Base-by-base conservation (phyloP, 2,113 vertebrate species). In the Eurypyga helias region DNA sequence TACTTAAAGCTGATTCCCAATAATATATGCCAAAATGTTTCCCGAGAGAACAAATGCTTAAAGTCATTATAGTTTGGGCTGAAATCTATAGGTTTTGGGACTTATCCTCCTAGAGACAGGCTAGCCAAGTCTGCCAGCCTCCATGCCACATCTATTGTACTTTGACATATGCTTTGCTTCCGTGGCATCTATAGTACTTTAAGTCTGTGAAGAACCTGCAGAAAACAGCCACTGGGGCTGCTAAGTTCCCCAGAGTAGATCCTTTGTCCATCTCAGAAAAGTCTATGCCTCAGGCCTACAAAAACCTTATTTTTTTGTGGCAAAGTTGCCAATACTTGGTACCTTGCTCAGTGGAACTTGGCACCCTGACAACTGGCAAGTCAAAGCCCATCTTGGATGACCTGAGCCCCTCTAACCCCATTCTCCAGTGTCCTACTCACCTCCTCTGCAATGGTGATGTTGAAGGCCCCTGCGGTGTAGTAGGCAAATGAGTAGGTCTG, bases 401-500 rank as follows among this genome's bases (percentile, higher is more conserved):
- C 54, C 58, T n/a, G 46, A 91, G 38, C 29, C 48, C 13, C 14
- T 79, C 49, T 33, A 49, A 61, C 6, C 70, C 45, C 28, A 8
- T 61, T 65, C 33, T 34, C 49, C 62, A 65, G 34, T 57, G 16
- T 88, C 62, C 77, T 75, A 75, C 98, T 98, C 73, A 98, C 98
- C 96, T 98, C 96, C 58, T 98, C 94, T 58, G 69, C n/a, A 77
- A 97, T 81, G 17, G 88, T 97, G 93, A 75, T n/a, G 13, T 96
- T 76, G 83, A 98, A 98, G n/a, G 97, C 97, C 15, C 98, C 97
- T 10, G 97, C n/a, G 0, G 75, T 77, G 75, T 96, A 98, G 82
- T 98, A 97, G 31, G 98, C 96, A 49, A 98, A 96, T 33, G 96
- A 97, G 1, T 89, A 97, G 2, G 96, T 98, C 77, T 93, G 96